A percentile compares a stretch with the other conserved stretches of the same genome.
Conservation (phyloP, 1,140 invertebrate species). For the Homarus americanus region DNA sequence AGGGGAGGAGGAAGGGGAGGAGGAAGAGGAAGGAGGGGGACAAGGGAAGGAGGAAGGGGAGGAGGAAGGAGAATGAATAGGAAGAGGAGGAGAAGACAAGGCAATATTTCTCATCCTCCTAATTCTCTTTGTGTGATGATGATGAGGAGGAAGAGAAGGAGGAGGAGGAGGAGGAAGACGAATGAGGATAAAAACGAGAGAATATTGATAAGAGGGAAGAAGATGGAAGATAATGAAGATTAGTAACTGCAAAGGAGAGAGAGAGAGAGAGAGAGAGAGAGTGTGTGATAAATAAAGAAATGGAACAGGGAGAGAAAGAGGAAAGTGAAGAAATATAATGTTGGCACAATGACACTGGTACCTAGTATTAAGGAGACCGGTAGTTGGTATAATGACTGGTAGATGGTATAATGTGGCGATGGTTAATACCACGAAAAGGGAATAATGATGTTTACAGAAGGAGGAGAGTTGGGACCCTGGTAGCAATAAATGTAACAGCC, state of each 20-base stretch:
- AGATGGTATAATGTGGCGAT: no score
- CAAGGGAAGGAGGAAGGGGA: not conserved
- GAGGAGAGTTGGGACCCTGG: no score
- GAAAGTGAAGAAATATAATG: not conserved
- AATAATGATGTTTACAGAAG: no score
- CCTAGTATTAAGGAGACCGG: no score
- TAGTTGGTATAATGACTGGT: no score
- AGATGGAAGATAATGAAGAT: no score
- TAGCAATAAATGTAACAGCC: no score
- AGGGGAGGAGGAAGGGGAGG: no score
- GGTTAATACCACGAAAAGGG: no score
- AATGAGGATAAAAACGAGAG: not conserved
- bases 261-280: slow-evolving; percentile 7
- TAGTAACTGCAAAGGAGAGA: not conserved
- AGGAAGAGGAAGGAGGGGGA: slow-evolving; percentile 10
- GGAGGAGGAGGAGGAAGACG: not conserved
- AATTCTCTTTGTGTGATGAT: no score
- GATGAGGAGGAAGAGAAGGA: not conserved
- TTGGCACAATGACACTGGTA: not conserved
- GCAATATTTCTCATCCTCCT: no score
- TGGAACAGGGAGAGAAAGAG: not conserved
- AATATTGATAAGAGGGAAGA: no score
- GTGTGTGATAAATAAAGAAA: not conserved
- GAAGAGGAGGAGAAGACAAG: not conserved
- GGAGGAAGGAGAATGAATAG: not conserved